Evolutionary conservation across 2,797 vertebrate species (phyloP), one percentile per base, ranked within the genome.

Genomic region (Carapus acus): DNA sequence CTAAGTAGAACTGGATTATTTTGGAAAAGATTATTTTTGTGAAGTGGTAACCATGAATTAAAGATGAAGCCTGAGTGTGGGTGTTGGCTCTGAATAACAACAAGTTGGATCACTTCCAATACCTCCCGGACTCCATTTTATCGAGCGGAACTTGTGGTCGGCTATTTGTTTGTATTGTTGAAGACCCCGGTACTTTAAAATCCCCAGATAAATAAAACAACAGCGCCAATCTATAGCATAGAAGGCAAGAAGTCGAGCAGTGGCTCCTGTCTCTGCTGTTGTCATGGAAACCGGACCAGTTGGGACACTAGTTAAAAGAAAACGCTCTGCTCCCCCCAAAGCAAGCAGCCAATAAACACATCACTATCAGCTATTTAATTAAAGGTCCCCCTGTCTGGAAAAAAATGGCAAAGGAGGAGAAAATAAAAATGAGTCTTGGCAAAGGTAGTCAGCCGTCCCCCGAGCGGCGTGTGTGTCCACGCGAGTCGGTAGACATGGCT

Each of bases 41-140:
- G 45, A 74, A 64, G 67, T 76, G 65, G 58, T 62, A 65, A 62
- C 52, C 57, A 79, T 80, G 67, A 81, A 79, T 83, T 74, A 79
- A 80, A 82, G 67, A 79, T 80, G 67, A 77, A 36, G 56, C 65
- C 50, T 31, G 57, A 59, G 61, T 76, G 79, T 60, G 2, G 6
- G 42, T 18, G 54, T 63, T 65, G 54, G 50, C 8, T 6, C 49
- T 62, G 71, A 77, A 80, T 78, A 64, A 63, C 62, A 80, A 80
- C 62, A 74, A 67, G 65, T 6, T n/a, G n/a, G n/a, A n/a, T n/a
- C n/a, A 33, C 58, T 45, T 36, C 36, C 69, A 33, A 33, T 51
- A 16, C 58, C 43, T 71, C 42, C 8, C 59, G 58, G 24, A 1
- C 31, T 29, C 34, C 44, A 48, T 50, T 63, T 52, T 34, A 23